Evolutionary conservation across 1,140 invertebrate genomes (phyloP).

Genomic region (Cherax destructor): DNA sequence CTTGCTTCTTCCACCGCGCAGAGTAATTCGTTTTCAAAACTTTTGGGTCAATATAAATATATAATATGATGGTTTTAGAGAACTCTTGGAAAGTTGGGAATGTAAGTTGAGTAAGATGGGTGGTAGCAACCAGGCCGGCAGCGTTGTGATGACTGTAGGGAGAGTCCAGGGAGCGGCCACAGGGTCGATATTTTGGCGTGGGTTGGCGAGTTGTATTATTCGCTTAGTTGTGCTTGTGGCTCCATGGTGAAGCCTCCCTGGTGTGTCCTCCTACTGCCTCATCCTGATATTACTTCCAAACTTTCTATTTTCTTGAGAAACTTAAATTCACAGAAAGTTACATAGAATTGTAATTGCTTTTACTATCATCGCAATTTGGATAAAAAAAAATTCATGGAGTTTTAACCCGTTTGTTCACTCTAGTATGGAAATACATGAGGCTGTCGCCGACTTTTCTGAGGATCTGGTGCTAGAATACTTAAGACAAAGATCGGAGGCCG

Average conservation of each 20-base stretch:
- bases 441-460: conserved; percentile 43
- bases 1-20: too few species aligned
- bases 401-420: neutral
- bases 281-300: neutral
- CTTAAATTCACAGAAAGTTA: neutral
- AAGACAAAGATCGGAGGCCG: conserved; percentile 34
- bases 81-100: too few species aligned
- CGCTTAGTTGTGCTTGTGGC: conserved; percentile 56
- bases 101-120: neutral
- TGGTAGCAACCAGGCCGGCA: neutral
- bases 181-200: conserved; percentile 62
- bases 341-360: neutral
- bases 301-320: neutral
- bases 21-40: neutral
- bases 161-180: conserved; percentile 2
- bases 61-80: neutral
- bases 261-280: neutral
- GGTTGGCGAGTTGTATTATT: conserved; percentile 53
- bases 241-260: neutral
- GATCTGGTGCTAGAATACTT: conserved; percentile 44
- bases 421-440: conserved; percentile 58
- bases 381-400: neutral
- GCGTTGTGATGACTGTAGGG: neutral
- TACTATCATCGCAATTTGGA: neutral
- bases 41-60: neutral